Base-by-base conservation (phyloP, 2,888 invertebrate species). In the Aphodius granarius region DNA sequence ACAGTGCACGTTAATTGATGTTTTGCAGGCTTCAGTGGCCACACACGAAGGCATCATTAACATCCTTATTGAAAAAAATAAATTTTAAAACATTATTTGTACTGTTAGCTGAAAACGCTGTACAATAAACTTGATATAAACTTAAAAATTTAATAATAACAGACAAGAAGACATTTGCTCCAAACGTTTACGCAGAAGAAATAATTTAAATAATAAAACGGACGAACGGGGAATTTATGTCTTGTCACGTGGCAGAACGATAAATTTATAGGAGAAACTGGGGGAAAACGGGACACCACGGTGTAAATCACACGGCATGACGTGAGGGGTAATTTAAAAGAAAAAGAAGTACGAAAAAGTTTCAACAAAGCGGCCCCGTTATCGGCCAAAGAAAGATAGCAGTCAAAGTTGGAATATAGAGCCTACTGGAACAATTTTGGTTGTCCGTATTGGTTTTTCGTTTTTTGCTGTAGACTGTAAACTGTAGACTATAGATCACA, bases 221-320 rank as follows among this genome's bases (percentile, higher is more conserved):
- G 70, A 18, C 17, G 71, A 75, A 74, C 73, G 63, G 72, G 71
- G 73, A 72, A 77, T 77, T 77, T 77, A 77, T 77, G 64, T 70
- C 62, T 63, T 70, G 73, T 77, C 77, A 77, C 75, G 74, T 71
- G 71, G 63, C 73, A 64, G 70, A 70, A 68, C 75, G 74, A 77
- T 77, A 77, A 77, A 77, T 77, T 74, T 74, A 77, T 74, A 20
- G 68, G 68, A 21, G 68, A 68, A 68, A 68, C 68, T 65, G 65
- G 68, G 22, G 22, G 21, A 68, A 68, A 68, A 22, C 68, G 68
- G 68, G 68, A 83, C 84, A 83, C 83, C 82, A 76, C 76, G 73
- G 73, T 78, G 82, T 84, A 84, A 83, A 84, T 84, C 83, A 83
- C 78, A 74, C 73, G 66, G 74, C 75, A 75, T 79, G 79, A 79